Base-by-base conservation (phyloP, 2,888 invertebrate species). In the Xanthorhoe spadicearia region DNA sequence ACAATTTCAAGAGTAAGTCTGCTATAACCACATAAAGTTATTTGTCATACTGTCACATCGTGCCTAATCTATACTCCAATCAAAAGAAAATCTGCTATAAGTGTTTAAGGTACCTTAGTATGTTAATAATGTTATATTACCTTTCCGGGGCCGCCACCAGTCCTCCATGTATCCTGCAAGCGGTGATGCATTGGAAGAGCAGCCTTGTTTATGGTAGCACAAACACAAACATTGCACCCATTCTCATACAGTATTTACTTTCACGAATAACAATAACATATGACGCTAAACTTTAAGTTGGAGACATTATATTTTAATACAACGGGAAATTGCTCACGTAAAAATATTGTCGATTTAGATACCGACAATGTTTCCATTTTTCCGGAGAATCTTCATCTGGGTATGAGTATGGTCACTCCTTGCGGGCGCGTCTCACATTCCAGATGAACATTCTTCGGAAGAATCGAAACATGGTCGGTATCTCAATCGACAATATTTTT, bases 81-180 rank as follows among this genome's bases (percentile, higher is more conserved):
- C 15, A 48, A 48, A 48, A 13, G 43, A 7, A 48, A 17, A 48
- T 13, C 49, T 53, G 61, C 54, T 57, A 77, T 74, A 77, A 69
- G 76, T 79, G 77, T 68, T 55, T 70, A 70, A 69, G 66, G 71
- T 70, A 78, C 67, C 74, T 69, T 74, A 79, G 75, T 55, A 74
- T 83, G 88, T 87, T 87, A 88, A 82, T 86, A 86, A 83, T 83
- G 83, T 91, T 76, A 82, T 94, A 94, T 95, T 96, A 98, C 98
- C 98, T 98, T 98, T 98, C 91, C 98, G 96, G 91, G 98, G 98
- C 95, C 97, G 96, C 97, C 97, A 98, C 98, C 98, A 98, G 95
- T 98, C 97, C 96, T 98, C 98, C 97, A 97, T 97, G 96, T 97
- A 98, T 96, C 97, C 97, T 98, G 97, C 96, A 96, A 97, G 96